Evolutionary conservation across 2,113 vertebrate species (phyloP).

Genomic region (Calonectris borealis): DNA sequence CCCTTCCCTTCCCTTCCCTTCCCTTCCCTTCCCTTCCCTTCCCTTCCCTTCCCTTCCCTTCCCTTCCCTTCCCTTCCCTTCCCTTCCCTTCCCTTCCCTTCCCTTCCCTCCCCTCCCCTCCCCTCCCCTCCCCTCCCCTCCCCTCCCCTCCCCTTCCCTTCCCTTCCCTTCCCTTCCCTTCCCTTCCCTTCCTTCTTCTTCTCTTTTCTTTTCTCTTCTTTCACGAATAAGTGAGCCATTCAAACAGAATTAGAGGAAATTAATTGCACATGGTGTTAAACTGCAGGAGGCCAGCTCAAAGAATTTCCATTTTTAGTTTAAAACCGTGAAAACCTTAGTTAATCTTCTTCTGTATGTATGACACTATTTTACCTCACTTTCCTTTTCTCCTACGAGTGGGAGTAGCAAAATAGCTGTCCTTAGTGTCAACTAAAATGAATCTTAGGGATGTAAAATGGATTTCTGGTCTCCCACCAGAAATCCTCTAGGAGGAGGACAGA

Average conservation of each 20-base stretch:
- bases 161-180: no score
- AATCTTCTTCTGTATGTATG: not conserved
- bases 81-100: fast-evolving
- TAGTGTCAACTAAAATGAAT: not conserved
- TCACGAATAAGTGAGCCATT: not conserved
- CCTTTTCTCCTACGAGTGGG: not conserved
- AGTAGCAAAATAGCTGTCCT: not conserved
- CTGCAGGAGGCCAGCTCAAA: not conserved
- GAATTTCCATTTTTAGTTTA: not conserved
- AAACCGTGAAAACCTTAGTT: not conserved
- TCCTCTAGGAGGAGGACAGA: not conserved
- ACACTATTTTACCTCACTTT: not conserved
- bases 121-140: no score
- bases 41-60: no score
- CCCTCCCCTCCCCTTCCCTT: fast-evolving
- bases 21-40: fast-evolving
- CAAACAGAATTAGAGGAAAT: conserved; percentile 6
- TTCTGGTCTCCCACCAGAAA: not conserved
- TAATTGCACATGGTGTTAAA: conserved; percentile 11
- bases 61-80: no score
- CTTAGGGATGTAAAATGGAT: not conserved
- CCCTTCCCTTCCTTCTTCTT: no score
- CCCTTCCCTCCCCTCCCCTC: fast-evolving
- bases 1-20: no score
- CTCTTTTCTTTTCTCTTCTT: not conserved